Percentiles rank a stretch among this genome's conserved stretches.
Conservation (phyloP, 1,140 invertebrate species). For the Neocloeon triangulifer region DNA sequence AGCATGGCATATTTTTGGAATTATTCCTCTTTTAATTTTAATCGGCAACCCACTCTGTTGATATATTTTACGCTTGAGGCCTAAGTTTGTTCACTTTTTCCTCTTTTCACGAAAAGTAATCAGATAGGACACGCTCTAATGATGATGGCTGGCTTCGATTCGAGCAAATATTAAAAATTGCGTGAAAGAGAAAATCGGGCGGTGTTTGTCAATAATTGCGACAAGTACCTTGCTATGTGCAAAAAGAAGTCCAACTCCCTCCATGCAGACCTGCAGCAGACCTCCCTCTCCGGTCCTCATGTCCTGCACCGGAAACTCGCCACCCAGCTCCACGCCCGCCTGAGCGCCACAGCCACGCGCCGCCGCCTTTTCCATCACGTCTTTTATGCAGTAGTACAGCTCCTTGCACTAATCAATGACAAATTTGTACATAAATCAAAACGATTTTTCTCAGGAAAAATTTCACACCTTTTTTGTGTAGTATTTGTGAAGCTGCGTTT, state of each 20-base stretch:
- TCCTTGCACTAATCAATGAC: conserved; percentile 70
- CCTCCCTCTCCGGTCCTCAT: conserved; percentile 90
- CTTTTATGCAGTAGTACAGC: conserved; percentile 95
- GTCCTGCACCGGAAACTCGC: conserved; percentile 97
- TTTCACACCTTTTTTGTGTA: conserved; percentile 84
- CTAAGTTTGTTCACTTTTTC: too few species aligned
- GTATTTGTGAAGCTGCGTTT: conserved; percentile 93
- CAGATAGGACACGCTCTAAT: too few species aligned
- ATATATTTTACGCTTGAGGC: too few species aligned
- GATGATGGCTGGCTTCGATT: too few species aligned
- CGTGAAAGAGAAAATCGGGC: too few species aligned
- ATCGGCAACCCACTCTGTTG: too few species aligned
- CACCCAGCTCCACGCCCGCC: conserved; percentile 65
- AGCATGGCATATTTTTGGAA: too few species aligned
- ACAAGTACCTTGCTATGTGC: conserved; percentile 99
- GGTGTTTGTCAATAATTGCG: too few species aligned
- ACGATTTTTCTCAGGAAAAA: conserved; percentile 1
- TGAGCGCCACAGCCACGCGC: conserved; percentile 50
- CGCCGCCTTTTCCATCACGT: conserved; percentile 93
- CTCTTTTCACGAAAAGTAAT: too few species aligned
- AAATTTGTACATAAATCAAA: conserved; percentile 1
- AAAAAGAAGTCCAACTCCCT: conserved; percentile 93
- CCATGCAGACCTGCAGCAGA: conserved; percentile 95
- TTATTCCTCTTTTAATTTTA: too few species aligned
- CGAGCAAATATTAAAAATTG: too few species aligned